Percentiles rank a stretch among this genome's conserved stretches.
phyloP scores from a whole-genome alignment of 2,797 vertebrate species.

The Scolopax rusticola region DNA sequence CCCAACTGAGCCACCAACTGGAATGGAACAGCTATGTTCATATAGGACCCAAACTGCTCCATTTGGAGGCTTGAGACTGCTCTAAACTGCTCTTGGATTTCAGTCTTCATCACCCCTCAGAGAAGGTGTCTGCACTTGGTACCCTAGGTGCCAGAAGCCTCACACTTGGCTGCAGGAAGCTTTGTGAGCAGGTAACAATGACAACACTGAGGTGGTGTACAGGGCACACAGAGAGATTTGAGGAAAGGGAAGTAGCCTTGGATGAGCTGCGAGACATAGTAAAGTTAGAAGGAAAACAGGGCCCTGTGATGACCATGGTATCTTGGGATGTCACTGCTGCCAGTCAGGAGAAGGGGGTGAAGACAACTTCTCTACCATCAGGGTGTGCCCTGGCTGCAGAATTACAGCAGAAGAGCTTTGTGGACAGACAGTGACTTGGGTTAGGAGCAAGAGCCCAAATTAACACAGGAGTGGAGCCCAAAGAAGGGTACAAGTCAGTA shows the following conservation, averaged over 20 bases:
- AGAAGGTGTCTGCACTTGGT: neutral
- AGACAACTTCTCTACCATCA: neutral
- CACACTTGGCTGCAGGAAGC: fast-evolving
- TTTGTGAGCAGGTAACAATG: neutral
- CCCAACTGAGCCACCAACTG: neutral
- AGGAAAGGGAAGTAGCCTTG: neutral
- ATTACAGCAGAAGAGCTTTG: neutral
- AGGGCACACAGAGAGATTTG: neutral
- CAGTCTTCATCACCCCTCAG: neutral
- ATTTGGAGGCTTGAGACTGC: neutral
- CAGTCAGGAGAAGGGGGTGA: neutral
- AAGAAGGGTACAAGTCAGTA: neutral
- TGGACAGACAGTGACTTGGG: fast-evolving
- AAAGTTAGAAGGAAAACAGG: neutral
- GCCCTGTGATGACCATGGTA: neutral
- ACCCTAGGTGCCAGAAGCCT: neutral
- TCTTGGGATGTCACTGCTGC: neutral
- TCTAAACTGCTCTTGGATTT: neutral
- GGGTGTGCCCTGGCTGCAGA: neutral
- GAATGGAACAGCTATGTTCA: neutral
- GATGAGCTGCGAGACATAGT: neutral
- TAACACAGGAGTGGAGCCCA: neutral
- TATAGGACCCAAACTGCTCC: neutral
- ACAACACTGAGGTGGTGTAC: neutral
- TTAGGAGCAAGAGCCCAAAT: neutral